phyloP scores from a whole-genome alignment of 2,888 invertebrate genomes.

The Eupithecia subumbrata region DNA sequence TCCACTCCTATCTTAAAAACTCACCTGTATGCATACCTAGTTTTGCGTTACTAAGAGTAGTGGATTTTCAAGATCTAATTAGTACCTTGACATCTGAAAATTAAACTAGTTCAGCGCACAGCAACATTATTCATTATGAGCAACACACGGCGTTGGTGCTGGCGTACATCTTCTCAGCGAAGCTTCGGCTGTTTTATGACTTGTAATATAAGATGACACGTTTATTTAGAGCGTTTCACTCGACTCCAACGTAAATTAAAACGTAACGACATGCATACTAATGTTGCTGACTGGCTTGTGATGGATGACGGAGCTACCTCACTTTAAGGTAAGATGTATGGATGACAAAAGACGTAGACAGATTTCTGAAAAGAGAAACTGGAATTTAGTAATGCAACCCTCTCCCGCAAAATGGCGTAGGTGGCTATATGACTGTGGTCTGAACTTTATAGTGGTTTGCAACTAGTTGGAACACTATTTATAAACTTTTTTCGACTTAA shows the following conservation, averaged over 20 bases:
- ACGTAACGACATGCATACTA: slow-evolving; percentile 60
- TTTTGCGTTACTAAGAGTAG: not conserved
- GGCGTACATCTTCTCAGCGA: slow-evolving; percentile 41
- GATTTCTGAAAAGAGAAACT: slow-evolving; percentile 1
- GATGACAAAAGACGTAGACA: not conserved
- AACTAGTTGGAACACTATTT: not conserved
- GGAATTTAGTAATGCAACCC: not conserved
- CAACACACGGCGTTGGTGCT: slow-evolving; percentile 5
- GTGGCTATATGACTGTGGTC: not conserved
- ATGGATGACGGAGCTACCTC: not conserved
- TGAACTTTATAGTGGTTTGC: not conserved
- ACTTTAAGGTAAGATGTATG: not conserved
- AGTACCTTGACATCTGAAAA: not conserved
- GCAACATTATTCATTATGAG: slow-evolving; percentile 15
- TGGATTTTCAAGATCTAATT: not conserved
- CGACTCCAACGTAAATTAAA: slow-evolving; percentile 55
- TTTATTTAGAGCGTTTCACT: slow-evolving; percentile 40
- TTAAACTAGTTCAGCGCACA: slow-evolving; percentile 8
- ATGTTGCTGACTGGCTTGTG: slow-evolving; percentile 41
- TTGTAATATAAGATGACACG: slow-evolving; percentile 60
- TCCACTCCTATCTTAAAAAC: not conserved
- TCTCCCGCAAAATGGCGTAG: not conserved
- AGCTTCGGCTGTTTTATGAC: slow-evolving; percentile 56
- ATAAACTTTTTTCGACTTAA: not conserved
- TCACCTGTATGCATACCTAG: not conserved